phyloP scores from a whole-genome alignment of 2,113 vertebrate species.

The Puffinus mauretanicus region DNA sequence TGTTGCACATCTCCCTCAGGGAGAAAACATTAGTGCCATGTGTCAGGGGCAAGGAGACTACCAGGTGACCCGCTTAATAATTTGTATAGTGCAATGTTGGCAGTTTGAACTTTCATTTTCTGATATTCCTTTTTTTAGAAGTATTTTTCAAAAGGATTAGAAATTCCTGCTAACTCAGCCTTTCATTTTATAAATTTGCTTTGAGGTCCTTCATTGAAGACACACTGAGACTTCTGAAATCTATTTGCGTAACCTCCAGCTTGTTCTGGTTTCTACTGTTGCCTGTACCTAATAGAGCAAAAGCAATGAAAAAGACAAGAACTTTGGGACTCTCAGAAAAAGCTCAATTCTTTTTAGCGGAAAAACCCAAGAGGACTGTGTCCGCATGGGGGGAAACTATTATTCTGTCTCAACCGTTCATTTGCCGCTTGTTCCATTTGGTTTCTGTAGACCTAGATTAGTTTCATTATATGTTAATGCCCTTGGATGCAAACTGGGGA shows the following conservation, averaged over 20 bases:
- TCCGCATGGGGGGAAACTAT: background rate
- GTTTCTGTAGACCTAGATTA: background rate
- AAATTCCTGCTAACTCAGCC: slow-evolving; percentile 4
- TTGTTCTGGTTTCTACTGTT: background rate
- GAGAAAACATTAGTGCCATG: background rate
- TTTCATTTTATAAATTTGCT: slow-evolving; percentile 13
- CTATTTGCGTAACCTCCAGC: background rate
- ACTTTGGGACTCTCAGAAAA: background rate
- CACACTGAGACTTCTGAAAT: background rate
- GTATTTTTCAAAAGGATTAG: slow-evolving; percentile 26
- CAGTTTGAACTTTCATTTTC: background rate
- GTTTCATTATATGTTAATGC: background rate
- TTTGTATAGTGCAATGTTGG: background rate
- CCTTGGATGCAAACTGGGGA: background rate
- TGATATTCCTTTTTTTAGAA: background rate
- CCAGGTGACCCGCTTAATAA: background rate
- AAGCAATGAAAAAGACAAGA: background rate
- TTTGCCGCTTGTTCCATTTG: background rate
- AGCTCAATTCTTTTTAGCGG: background rate
- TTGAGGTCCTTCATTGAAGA: background rate
- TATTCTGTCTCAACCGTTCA: background rate
- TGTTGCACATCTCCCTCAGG: background rate
- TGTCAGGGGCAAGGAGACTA: background rate
- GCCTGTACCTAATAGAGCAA: background rate
- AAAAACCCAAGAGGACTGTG: background rate